phyloP scores from a whole-genome alignment of 2,113 vertebrate genomes.

The Oncorhynchus mykiss region DNA sequence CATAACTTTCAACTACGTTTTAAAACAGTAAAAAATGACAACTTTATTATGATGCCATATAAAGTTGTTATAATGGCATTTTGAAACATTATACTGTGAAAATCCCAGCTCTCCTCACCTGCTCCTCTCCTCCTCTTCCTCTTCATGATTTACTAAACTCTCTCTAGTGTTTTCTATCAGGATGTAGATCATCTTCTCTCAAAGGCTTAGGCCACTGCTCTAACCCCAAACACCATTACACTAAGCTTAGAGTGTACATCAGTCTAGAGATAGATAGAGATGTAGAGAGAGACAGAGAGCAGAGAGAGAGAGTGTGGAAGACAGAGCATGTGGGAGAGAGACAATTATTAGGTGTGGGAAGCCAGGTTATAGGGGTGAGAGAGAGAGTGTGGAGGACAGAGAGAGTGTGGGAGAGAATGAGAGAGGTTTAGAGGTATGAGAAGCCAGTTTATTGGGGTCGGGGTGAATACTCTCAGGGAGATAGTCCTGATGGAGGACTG shows the following conservation, averaged over 20 bases:
- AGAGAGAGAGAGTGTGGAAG: neutral
- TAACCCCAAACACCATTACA: neutral
- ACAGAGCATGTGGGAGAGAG: constrained; percentile 2
- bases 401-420: neutral
- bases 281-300: neutral
- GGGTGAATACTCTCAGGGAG: constrained; percentile 44
- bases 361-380: neutral
- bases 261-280: neutral
- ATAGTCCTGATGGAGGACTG: constrained; percentile 27
- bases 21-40: constrained; percentile 29
- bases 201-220: neutral
- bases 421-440: constrained; percentile 34
- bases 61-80: constrained; percentile 46
- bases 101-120: neutral
- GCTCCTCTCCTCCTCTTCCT: neutral
- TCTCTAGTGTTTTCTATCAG: neutral
- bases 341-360: constrained; percentile 9
- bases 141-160: neutral
- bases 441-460: constrained; percentile 39
- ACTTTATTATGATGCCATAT: constrained; percentile 18
- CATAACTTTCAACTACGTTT: constrained; percentile 2
- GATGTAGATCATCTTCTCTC: neutral
- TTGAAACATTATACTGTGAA: constrained; percentile 4
- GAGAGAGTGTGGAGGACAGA: neutral
- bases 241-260: neutral